Conservation (phyloP, 2,113 vertebrate genomes). For the Arothron firmamentum region DNA sequence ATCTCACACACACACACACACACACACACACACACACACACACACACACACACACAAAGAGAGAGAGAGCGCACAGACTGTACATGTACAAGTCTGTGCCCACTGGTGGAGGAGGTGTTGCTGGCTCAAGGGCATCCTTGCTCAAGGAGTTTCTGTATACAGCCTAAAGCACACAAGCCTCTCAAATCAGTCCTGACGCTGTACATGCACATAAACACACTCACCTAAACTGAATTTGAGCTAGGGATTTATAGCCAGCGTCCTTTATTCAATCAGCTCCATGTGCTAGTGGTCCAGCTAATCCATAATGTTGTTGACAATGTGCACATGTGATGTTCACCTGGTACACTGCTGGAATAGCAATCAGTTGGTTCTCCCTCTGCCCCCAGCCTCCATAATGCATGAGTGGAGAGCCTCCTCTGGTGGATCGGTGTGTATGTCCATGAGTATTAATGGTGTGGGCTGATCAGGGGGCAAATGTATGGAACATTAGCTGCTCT, state of each 20-base stretch:
- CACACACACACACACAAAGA: conserved; percentile 1
- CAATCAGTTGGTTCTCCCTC: conserved; percentile 29
- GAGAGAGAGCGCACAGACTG: no score
- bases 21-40: neutral
- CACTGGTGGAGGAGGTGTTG: conserved; percentile 19
- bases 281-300: conserved; percentile 21
- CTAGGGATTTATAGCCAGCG: conserved; percentile 5
- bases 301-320: conserved; percentile 34
- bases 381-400: conserved; percentile 43
- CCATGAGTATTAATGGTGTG: conserved; percentile 19
- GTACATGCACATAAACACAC: neutral
- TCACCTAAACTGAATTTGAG: conserved; percentile 2
- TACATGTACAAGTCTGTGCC: no score
- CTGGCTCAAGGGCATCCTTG: conserved; percentile 56
- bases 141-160: conserved; percentile 44
- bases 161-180: neutral
- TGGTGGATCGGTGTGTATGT: conserved; percentile 7
- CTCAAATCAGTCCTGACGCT: conserved; percentile 35
- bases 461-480: conserved; percentile 19
- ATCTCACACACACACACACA: conserved; percentile 4
- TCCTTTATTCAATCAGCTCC: neutral
- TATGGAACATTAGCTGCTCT: neutral
- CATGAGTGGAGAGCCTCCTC: conserved; percentile 38
- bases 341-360: conserved; percentile 41
- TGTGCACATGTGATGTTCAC: conserved; percentile 23